Evolutionary conservation across 1,140 invertebrate genomes (phyloP).

Genomic region (Odontomachus brunneus): DNA sequence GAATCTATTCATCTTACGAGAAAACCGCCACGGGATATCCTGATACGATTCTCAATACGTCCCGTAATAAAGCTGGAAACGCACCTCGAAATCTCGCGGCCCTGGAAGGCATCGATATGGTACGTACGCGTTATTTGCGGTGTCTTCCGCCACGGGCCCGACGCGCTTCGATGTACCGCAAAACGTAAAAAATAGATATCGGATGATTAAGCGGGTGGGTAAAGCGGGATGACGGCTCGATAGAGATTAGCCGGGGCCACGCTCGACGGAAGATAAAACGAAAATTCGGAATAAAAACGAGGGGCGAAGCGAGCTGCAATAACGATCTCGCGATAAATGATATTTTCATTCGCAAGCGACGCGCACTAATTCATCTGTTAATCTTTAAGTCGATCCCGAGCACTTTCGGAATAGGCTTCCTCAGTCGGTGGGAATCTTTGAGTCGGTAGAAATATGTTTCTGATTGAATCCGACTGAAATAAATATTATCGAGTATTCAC

Average conservation of each 20-base stretch:
- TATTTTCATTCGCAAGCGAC: not conserved
- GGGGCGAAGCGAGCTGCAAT: not conserved
- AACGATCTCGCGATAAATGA: conserved; percentile 23
- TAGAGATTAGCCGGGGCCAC: not conserved
- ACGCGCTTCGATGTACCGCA: conserved; percentile 23
- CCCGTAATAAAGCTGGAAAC: conserved; percentile 54
- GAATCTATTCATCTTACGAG: conserved; percentile 61
- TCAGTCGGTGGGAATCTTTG: too few relatives aligned
- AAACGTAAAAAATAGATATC: conserved; percentile 34
- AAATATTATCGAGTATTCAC: too few relatives aligned
- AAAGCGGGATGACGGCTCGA: not conserved
- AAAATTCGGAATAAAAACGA: conserved; percentile 40
- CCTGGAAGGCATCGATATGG: not conserved
- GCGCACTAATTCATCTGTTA: conserved; percentile 2
- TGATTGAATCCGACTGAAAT: too few relatives aligned
- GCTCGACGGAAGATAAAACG: conserved; percentile 25
- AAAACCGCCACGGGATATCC: conserved; percentile 59
- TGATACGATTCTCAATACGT: conserved; percentile 59
- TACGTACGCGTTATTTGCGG: not conserved
- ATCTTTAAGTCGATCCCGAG: not conserved
- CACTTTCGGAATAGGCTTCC: too few relatives aligned
- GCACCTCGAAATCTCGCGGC: conserved; percentile 38
- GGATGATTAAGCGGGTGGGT: conserved; percentile 8
- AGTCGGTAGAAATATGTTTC: too few relatives aligned
- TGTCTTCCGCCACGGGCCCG: conserved; percentile 9